Evolutionary conservation across 2,797 vertebrate species (phyloP).

Genomic region (Paramormyrops hopkinsi): DNA sequence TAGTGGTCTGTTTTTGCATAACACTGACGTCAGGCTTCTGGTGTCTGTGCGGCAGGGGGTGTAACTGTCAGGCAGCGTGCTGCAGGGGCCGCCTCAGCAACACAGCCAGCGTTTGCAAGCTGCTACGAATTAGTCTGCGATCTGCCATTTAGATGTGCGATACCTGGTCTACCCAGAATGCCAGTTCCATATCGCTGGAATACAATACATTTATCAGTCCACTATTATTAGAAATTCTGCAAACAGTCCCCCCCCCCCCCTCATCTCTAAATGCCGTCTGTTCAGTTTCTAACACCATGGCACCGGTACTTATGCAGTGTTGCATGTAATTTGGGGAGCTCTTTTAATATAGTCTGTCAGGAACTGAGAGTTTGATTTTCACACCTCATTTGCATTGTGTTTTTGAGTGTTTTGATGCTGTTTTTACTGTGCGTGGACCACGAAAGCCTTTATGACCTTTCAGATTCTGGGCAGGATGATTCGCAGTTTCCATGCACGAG

Average conservation of each 20-base stretch:
- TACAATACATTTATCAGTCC: not conserved
- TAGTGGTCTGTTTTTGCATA: slow-evolving; percentile 5
- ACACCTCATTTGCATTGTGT: not conserved
- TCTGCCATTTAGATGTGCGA: not conserved
- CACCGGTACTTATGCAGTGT: not conserved
- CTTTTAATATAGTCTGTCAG: not conserved
- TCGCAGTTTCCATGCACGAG: not conserved
- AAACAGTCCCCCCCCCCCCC: not conserved
- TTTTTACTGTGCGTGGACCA: not conserved
- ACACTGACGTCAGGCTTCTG: slow-evolving; percentile 10
- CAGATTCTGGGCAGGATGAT: not conserved
- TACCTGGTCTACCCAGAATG: not conserved
- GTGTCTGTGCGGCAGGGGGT: not conserved
- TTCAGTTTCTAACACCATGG: not conserved
- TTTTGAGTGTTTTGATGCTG: not conserved
- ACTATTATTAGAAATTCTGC: not conserved
- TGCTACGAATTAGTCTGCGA: not conserved
- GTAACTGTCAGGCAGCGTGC: not conserved
- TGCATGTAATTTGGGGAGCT: slow-evolving; percentile 2
- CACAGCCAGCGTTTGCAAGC: not conserved
- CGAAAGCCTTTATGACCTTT: not conserved
- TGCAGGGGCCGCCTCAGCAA: not conserved
- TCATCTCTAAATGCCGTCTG: not conserved
- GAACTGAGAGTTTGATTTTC: not conserved
- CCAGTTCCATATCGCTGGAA: not conserved